These are phyloP conservation scores for Regulus satrapa DNA, from an alignment of 2,113 vertebrate genomes.

Conservation along the genomic window DNA sequence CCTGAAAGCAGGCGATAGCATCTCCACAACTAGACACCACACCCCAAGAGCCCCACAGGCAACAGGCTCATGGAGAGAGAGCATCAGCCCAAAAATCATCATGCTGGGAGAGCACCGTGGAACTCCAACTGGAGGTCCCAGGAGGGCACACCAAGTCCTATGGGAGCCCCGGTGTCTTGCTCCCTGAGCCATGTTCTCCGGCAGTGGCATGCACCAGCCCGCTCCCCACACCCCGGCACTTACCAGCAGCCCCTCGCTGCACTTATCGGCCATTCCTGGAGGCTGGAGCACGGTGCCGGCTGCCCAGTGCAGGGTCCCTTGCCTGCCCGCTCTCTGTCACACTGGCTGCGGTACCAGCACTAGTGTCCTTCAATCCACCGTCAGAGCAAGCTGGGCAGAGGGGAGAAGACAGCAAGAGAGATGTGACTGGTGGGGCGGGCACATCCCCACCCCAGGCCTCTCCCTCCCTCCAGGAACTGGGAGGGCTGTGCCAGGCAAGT, in stretches of 20 bases:
- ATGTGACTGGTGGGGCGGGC: background rate
- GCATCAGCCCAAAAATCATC: background rate
- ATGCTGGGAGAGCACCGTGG: background rate
- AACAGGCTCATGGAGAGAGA: background rate
- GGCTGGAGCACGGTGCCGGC: background rate
- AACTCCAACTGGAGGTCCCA: fast-evolving
- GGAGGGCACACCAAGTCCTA: background rate
- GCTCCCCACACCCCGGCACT: background rate
- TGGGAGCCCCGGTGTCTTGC: fast-evolving
- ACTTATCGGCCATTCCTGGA: conserved; percentile 70
- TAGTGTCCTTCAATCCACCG: conserved; percentile 7
- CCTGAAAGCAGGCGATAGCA: background rate
- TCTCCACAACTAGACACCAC: background rate
- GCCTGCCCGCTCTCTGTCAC: background rate
- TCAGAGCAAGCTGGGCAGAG: conserved; percentile 30
- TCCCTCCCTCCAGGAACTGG: background rate
- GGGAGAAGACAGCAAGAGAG: conserved; percentile 13
- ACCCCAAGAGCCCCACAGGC: background rate
- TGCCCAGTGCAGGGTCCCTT: background rate
- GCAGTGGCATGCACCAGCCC: background rate
- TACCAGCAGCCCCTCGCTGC: conserved; percentile 68
- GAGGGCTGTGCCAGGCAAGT: background rate
- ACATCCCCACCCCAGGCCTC: background rate
- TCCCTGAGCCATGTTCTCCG: fast-evolving
- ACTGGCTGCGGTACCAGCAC: background rate